Evolutionary conservation across 2,113 vertebrate species (phyloP), one percentile per base, ranked within the genome.

Genomic region (Fregata magnificens): DNA sequence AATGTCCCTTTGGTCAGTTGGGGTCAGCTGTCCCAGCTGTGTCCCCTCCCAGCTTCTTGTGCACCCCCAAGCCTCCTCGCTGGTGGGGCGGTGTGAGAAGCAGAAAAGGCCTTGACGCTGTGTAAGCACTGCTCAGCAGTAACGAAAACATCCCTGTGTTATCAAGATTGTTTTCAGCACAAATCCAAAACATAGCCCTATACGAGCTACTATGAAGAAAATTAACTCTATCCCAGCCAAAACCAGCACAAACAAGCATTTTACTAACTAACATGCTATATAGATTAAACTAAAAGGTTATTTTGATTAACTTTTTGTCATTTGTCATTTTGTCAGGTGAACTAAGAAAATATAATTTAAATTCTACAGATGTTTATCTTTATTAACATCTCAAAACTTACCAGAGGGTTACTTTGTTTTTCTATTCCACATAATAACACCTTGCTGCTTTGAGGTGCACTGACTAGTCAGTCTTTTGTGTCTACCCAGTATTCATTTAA

Each of bases 281-380:
- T 34, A 93, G 83, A 81, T 95, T 73, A 91, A 95, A 94, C 16
- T 6, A 61, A 95, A 97, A 86, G 65, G 72, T 93, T 96, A 93
- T 92, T 96, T 93, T 93, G 82, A 72, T 90, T 83, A 82, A 89
- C 26, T 55, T 90, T 34, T 83, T 88, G 42, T 81, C 31, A 58
- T 88, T 92, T 80, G 45, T 92, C 17, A 47, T 86, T 94, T 94
- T 90, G 17, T 82, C 73, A 85, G 34, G 73, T 65, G 82, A 88
- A 58, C 47, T 86, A 62, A 88, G 74, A 71, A 88, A 92, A 40
- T 47, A 88, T 31, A 0, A 61, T 91, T 95, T 86, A 72, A 76
- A 95, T 96, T 89, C 78, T 69, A 42, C 32, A 91, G 52, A 87
- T 0, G 1, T 59, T 93, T 83, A 29, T 90, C 62, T 82, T 69